phyloP scores from a whole-genome alignment of 2,888 invertebrate genomes.

The Eumerus sabulonum region DNA sequence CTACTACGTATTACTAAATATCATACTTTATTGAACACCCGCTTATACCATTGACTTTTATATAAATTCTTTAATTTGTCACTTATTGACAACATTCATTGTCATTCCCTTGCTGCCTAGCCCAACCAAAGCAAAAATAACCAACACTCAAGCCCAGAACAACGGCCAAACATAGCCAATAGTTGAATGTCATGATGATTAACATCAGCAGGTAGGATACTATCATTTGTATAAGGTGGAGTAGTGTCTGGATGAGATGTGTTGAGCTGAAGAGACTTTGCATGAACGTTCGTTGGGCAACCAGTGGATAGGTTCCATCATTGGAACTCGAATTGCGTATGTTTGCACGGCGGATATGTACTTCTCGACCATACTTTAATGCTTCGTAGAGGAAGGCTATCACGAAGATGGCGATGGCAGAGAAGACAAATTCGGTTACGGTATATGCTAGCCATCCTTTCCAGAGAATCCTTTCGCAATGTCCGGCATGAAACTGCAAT shows the following conservation, averaged over 20 bases:
- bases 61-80: not conserved
- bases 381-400: constrained; percentile 96
- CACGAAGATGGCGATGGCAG: constrained; percentile 92
- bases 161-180: constrained; percentile 77
- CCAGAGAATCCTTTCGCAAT: constrained; percentile 88
- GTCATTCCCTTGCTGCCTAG: constrained; percentile 73
- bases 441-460: constrained; percentile 87
- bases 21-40: too few relatives aligned
- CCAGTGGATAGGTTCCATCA: constrained; percentile 69
- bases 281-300: constrained; percentile 56
- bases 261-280: constrained; percentile 71
- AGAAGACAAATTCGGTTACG: constrained; percentile 88
- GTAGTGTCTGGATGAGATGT: constrained; percentile 74
- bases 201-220: constrained; percentile 78
- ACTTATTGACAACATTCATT: constrained; percentile 70
- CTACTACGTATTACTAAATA: too few relatives aligned
- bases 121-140: constrained; percentile 78
- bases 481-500: constrained; percentile 87
- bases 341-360: constrained; percentile 70
- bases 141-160: constrained; percentile 75
- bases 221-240: constrained; percentile 75
- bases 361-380: constrained; percentile 89
- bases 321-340: constrained; percentile 63
- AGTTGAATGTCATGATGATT: constrained; percentile 77
- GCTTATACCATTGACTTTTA: too few relatives aligned